A percentile compares a stretch with the other conserved stretches of the same genome.
Evolutionary conservation across 2,888 invertebrate species (phyloP).

Genomic region (Conchocele bisecta): DNA sequence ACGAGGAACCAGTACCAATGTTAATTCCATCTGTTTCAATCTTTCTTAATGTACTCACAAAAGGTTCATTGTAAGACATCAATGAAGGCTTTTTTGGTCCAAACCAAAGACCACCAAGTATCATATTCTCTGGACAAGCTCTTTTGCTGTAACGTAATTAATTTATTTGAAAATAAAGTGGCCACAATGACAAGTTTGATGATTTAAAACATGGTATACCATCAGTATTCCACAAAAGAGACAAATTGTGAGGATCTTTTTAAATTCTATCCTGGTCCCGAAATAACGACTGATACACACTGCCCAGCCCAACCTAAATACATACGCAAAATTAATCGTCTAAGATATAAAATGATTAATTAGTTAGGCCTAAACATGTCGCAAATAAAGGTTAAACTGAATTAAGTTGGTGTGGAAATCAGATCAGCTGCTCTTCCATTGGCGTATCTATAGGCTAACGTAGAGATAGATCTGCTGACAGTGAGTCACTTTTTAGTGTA

Average conservation of each 20-base stretch:
- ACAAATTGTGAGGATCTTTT: neutral
- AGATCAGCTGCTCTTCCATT: no score
- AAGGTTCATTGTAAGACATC: slow-evolving; percentile 20
- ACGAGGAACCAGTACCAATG: neutral
- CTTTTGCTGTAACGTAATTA: slow-evolving; percentile 25
- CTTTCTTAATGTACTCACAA: slow-evolving; percentile 8
- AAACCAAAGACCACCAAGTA: slow-evolving; percentile 44
- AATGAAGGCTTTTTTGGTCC: slow-evolving; percentile 35
- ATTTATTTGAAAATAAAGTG: slow-evolving; percentile 36
- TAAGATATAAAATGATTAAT: no score
- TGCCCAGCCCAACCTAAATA: no score
- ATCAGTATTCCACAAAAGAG: slow-evolving; percentile 35
- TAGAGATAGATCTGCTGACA: no score
- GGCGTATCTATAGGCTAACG: no score
- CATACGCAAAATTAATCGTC: no score
- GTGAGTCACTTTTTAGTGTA: no score
- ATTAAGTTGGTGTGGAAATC: no score
- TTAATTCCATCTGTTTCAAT: slow-evolving; percentile 32
- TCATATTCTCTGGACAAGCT: slow-evolving; percentile 33
- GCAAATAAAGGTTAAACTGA: no score
- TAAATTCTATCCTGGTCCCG: neutral
- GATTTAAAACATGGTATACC: slow-evolving; percentile 41
- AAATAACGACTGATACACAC: neutral
- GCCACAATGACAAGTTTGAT: slow-evolving; percentile 46
- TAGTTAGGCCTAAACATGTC: no score